Percentiles rank a stretch among this genome's conserved stretches.
Evolutionary conservation across 2,797 vertebrate genomes (phyloP).

Genomic region (Melanotaenia maccullochi): DNA sequence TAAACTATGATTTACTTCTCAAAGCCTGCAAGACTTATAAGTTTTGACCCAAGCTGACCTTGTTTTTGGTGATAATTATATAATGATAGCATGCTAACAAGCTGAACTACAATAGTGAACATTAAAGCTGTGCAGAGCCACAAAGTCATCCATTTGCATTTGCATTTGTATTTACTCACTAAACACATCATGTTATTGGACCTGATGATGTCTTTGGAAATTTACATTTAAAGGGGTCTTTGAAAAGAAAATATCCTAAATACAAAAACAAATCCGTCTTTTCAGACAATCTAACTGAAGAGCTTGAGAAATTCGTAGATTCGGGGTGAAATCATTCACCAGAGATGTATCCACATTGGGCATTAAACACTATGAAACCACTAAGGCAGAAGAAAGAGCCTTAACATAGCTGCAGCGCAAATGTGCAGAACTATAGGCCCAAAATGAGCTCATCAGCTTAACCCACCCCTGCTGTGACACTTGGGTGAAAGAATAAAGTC

Average conservation of each 20-base stretch:
- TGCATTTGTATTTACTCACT: neutral
- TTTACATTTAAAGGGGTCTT: neutral
- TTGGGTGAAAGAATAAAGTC: neutral
- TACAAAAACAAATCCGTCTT: neutral
- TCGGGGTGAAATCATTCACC: neutral
- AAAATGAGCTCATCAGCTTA: slow-evolving; percentile 13
- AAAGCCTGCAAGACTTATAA: neutral
- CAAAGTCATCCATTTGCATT: neutral
- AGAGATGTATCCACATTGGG: neutral
- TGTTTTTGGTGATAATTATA: neutral
- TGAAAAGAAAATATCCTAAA: neutral
- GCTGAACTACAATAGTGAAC: neutral
- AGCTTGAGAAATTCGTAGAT: neutral
- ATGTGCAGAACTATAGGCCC: neutral
- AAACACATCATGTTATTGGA: neutral
- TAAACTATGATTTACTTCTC: neutral
- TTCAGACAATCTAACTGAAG: neutral
- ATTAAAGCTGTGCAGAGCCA: neutral
- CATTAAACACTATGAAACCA: neutral
- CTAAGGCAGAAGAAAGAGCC: neutral
- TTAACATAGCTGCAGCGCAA: neutral
- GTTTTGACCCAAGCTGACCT: neutral
- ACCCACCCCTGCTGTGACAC: slow-evolving; percentile 1
- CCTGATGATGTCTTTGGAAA: neutral
- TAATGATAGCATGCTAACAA: neutral